A percentile compares a stretch with the other conserved stretches of the same genome.
Evolutionary conservation across 2,888 invertebrate species (phyloP).

Genomic region (Gari tellinella): DNA sequence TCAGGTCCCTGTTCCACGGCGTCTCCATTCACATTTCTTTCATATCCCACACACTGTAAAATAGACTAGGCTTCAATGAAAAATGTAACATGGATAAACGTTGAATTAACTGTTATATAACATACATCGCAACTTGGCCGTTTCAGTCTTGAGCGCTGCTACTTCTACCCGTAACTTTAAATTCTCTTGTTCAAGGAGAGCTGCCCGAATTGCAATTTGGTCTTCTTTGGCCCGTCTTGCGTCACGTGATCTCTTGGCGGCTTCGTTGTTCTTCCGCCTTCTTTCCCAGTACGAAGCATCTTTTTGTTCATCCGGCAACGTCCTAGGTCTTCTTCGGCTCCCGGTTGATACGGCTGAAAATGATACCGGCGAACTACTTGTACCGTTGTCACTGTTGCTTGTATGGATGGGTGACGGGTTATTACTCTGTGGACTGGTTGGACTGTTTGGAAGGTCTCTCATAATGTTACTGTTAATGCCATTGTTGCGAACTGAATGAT

Average conservation of each 20-base stretch:
- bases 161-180: conserved; percentile 90
- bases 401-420: conserved; percentile 12
- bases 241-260: conserved; percentile 97
- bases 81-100: neutral
- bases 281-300: conserved; percentile 95
- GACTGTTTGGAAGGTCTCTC: conserved; percentile 19
- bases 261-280: conserved; percentile 95
- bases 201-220: conserved; percentile 94
- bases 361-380: conserved; percentile 2
- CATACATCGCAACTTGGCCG: conserved; percentile 87
- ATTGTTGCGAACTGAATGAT: conserved; percentile 34
- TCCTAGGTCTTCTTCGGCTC: conserved; percentile 72
- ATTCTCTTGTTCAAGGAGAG: conserved; percentile 94
- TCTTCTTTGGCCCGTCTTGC: conserved; percentile 95
- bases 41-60: neutral
- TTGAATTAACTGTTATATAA: conserved; percentile 81
- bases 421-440: conserved; percentile 17
- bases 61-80: neutral
- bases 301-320: conserved; percentile 85
- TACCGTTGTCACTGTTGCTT: conserved; percentile 18
- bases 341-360: conserved; percentile 36
- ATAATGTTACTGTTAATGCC: conserved; percentile 33
- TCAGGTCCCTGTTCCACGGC: neutral
- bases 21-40: neutral
- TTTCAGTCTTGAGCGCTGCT: conserved; percentile 88